These are phyloP conservation scores for Synergus laeviventris DNA, from an alignment of 2,888 invertebrate species.

Conservation along the genomic window DNA sequence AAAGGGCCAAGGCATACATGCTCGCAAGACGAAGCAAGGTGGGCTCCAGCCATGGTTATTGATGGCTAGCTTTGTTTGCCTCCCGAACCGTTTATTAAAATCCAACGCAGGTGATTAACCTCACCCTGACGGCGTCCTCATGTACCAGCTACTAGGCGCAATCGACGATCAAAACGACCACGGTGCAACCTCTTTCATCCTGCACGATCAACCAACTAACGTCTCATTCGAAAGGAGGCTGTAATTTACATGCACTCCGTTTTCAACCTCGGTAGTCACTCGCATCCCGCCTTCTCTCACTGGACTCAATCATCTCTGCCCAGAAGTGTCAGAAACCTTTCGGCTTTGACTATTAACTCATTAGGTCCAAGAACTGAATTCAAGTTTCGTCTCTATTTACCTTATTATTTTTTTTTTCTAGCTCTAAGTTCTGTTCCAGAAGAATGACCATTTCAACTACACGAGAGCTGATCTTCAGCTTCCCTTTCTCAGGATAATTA, in stretches of 20 bases:
- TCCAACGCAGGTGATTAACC: conserved; percentile 71
- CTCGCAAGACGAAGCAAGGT: conserved; percentile 46
- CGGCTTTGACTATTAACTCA: not conserved
- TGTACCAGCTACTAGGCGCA: conserved; percentile 61
- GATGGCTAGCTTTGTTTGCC: conserved; percentile 73
- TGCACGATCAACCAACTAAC: conserved; percentile 40
- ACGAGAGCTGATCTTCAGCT: conserved; percentile 14
- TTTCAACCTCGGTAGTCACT: conserved; percentile 35
- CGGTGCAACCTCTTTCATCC: conserved; percentile 37
- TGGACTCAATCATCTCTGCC: conserved; percentile 33
- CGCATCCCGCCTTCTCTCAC: conserved; percentile 22
- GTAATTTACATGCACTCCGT: conserved; percentile 39
- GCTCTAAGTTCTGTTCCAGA: not conserved
- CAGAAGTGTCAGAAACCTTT: conserved; percentile 22
- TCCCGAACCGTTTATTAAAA: conserved; percentile 74
- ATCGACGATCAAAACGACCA: conserved; percentile 36
- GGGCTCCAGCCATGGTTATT: conserved; percentile 66
- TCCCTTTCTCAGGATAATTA: conserved; percentile 31
- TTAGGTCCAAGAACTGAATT: not conserved
- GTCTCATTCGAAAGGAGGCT: conserved; percentile 37
- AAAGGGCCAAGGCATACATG: conserved; percentile 57
- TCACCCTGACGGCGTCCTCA: conserved; percentile 61
- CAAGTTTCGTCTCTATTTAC: not conserved
- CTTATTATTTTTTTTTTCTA: too few relatives aligned
- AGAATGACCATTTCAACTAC: conserved; percentile 23